phyloP scores from a whole-genome alignment of 2,113 vertebrate genomes.

The Apteryx mantelli region DNA sequence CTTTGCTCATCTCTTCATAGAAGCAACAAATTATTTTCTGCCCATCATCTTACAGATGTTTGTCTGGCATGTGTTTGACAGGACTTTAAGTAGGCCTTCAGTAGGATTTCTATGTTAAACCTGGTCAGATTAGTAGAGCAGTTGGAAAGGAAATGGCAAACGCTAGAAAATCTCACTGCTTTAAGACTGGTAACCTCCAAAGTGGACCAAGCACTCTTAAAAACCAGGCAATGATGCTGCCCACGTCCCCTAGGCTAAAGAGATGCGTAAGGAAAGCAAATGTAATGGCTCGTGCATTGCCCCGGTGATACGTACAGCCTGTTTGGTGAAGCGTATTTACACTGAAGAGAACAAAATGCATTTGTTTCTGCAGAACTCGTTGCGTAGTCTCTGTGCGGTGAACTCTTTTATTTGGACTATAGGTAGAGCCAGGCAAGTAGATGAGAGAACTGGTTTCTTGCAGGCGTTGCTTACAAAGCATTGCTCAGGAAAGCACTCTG shows the following conservation, averaged over 20 bases:
- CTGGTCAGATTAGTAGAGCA: not conserved
- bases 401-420: not conserved
- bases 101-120: not conserved
- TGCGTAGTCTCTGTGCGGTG: not conserved
- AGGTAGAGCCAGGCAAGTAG: not conserved
- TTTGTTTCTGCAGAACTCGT: constrained; percentile 1
- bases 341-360: not conserved
- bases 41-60: not conserved
- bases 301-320: not conserved
- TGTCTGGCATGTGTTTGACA: not conserved
- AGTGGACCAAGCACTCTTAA: not conserved
- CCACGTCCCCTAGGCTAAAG: not conserved
- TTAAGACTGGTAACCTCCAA: not conserved
- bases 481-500: not conserved
- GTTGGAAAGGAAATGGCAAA: not conserved
- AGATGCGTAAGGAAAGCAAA: not conserved
- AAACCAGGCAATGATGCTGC: not conserved
- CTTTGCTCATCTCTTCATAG: constrained; percentile 2
- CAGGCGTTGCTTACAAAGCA: not conserved
- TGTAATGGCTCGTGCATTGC: not conserved
- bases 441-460: not conserved
- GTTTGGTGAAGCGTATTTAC: not conserved
- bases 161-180: not conserved
- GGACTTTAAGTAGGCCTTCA: not conserved
- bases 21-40: not conserved